Evolutionary conservation across 2,113 vertebrate genomes (phyloP).

Genomic region (Corynorhinus townsendii): DNA sequence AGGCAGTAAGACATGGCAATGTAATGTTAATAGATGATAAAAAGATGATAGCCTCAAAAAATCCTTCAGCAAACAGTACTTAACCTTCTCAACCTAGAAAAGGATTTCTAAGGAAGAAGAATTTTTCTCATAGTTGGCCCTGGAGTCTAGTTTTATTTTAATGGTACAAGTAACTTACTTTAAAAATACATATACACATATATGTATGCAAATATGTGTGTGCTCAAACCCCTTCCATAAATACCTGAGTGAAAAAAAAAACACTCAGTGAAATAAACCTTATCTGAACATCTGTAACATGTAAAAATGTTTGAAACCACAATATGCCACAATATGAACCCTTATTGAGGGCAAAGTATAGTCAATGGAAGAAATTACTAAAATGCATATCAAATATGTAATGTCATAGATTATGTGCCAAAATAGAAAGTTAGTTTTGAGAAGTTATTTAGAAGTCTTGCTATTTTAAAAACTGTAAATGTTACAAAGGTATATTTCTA

Average conservation of each 20-base stretch:
- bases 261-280: conserved; percentile 5
- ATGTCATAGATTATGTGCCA: neutral
- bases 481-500: neutral
- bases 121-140: conserved; percentile 35
- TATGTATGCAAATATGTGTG: neutral
- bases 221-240: neutral
- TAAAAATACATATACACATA: neutral
- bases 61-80: conserved; percentile 86
- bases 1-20: conserved; percentile 86
- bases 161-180: conserved; percentile 47
- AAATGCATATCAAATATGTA: neutral
- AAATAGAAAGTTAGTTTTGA: neutral
- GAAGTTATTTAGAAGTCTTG: neutral
- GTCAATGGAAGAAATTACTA: neutral
- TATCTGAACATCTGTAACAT: neutral
- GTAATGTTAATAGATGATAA: conserved; percentile 89
- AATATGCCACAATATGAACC: no score
- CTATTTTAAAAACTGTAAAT: neutral
- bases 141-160: conserved; percentile 56
- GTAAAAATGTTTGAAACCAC: neutral
- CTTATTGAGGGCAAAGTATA: neutral
- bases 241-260: neutral
- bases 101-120: conserved; percentile 22
- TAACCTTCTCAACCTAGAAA: conserved; percentile 78
- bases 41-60: conserved; percentile 85